A percentile compares a stretch with the other conserved stretches of the same genome.
These are phyloP conservation scores for Bagarius yarrelli DNA, from an alignment of 2,113 vertebrate genomes.

Conservation along the genomic window DNA sequence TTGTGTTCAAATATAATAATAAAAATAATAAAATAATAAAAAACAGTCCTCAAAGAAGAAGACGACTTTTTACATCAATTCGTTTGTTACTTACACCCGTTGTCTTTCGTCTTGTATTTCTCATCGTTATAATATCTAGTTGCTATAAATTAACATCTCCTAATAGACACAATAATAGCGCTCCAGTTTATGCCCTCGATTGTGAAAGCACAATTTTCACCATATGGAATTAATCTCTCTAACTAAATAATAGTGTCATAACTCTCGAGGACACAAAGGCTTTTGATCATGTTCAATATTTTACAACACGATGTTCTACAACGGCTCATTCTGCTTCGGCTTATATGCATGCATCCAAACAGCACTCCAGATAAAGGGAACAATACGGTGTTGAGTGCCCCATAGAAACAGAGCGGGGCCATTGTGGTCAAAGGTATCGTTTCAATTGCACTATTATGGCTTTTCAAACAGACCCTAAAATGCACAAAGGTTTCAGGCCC, in stretches of 20 bases:
- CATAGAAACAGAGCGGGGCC: constrained; percentile 72
- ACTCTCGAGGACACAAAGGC: constrained; percentile 67
- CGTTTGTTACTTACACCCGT: not conserved
- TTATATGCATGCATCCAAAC: constrained; percentile 74
- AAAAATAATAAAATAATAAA: no score
- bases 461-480: constrained; percentile 73
- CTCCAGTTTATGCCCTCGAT: not conserved
- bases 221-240: constrained; percentile 34
- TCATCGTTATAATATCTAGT: not conserved
- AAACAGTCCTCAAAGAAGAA: no score
- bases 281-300: constrained; percentile 74
- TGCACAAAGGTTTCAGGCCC: constrained; percentile 75
- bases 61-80: no score
- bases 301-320: constrained; percentile 74
- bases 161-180: constrained; percentile 10
- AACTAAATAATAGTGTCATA: constrained; percentile 54
- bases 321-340: constrained; percentile 69
- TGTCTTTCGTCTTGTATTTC: no score
- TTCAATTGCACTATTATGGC: constrained; percentile 77
- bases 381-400: constrained; percentile 73
- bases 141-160: not conserved
- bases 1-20: no score
- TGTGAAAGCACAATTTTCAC: constrained; percentile 18
- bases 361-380: constrained; percentile 70
- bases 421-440: constrained; percentile 74